A percentile compares a stretch with the other conserved stretches of the same genome.
Conservation (phyloP, 2,888 invertebrate genomes). For the Dyspetes luteomarginatus region DNA sequence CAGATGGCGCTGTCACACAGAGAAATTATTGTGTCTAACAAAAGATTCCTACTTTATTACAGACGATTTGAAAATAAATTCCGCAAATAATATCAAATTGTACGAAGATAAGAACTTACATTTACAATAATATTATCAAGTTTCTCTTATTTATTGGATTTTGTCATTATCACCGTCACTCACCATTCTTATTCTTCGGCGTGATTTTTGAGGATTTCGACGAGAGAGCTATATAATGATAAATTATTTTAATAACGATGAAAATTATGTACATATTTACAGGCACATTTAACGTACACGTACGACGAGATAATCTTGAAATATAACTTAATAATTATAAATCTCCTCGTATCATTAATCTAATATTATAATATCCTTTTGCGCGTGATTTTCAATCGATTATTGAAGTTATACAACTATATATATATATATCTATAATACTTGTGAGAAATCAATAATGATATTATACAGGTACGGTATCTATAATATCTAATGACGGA, state of each 20-base stretch:
- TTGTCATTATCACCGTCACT: too few species aligned
- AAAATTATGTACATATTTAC: constrained; percentile 79
- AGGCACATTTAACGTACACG: constrained; percentile 66
- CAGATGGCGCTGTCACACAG: too few species aligned
- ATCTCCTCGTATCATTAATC: constrained; percentile 41
- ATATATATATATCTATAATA: too few species aligned
- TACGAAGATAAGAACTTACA: too few species aligned
- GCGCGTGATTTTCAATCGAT: constrained; percentile 26
- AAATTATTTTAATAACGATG: constrained; percentile 78
- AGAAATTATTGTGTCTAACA: too few species aligned
- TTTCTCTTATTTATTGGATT: too few species aligned
- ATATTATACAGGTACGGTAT: constrained; percentile 57
- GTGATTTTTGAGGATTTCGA: too few species aligned
- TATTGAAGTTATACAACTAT: constrained; percentile 28
- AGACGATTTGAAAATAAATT: too few species aligned
- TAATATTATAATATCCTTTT: constrained; percentile 32
- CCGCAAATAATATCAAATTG: too few species aligned
- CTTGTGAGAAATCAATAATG: constrained; percentile 52
- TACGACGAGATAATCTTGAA: constrained; percentile 57
- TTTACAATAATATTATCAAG: too few species aligned
- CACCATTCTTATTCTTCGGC: too few species aligned
- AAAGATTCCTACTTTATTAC: too few species aligned
- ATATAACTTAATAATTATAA: constrained; percentile 52
- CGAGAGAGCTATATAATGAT: constrained; percentile 69
- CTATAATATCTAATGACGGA: constrained; percentile 61